A percentile compares a stretch with the other conserved stretches of the same genome.
phyloP scores from a whole-genome alignment of 2,797 vertebrate species.

The Vultur gryphus region DNA sequence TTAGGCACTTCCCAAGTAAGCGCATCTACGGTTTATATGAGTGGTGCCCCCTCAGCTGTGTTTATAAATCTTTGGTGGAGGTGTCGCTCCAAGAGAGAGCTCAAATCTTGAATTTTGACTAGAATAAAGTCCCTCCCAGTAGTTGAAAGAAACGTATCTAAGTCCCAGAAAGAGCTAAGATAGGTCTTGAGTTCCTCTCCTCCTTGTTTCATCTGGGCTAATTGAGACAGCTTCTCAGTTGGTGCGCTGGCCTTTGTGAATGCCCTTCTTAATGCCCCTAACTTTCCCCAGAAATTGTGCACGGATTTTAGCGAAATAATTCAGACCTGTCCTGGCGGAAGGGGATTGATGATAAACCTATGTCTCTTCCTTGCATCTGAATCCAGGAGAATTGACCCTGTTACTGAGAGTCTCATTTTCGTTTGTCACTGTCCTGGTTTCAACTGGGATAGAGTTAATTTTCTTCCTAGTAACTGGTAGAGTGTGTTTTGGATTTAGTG shows the following conservation, averaged over 20 bases:
- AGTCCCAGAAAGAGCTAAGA: not conserved
- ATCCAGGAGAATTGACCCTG: not conserved
- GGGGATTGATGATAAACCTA: not conserved
- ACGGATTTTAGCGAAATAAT: not conserved
- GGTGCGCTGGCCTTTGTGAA: not conserved
- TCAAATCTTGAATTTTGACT: not conserved
- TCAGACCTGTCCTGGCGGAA: not conserved
- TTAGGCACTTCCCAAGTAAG: not conserved
- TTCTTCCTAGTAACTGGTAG: too few relatives aligned
- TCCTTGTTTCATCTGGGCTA: not conserved
- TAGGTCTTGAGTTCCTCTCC: not conserved
- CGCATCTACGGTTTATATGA: not conserved
- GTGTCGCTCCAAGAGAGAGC: not conserved
- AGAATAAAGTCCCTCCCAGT: not conserved
- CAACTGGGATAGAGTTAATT: too few relatives aligned
- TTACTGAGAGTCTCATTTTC: not conserved
- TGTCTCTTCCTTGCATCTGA: not conserved
- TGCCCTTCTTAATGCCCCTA: not conserved
- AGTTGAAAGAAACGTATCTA: not conserved
- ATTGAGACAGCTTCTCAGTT: not conserved
- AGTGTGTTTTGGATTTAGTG: too few relatives aligned
- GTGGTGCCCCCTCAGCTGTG: not conserved
- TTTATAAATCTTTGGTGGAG: not conserved
- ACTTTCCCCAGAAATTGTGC: not conserved
- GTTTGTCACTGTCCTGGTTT: not conserved